Evolutionary conservation across 2,113 vertebrate genomes (phyloP), one percentile per base, ranked within the genome.

Genomic region (Dermatemys mawii): DNA sequence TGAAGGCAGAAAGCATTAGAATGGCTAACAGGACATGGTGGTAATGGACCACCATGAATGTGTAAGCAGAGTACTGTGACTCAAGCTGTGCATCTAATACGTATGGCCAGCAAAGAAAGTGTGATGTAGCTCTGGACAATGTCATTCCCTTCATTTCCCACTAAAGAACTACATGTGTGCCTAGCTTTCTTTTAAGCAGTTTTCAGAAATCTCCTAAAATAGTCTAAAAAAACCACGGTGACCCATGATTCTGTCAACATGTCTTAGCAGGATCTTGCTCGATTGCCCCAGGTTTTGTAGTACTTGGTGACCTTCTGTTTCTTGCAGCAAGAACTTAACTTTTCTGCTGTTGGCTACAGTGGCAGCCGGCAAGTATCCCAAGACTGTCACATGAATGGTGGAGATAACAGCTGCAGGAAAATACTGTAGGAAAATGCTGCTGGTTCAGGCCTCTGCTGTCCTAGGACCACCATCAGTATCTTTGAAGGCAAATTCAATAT

Each of bases 291-390:
- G 63, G 81, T 84, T 67, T 32, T 89, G 32, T 85, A 35, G n/a
- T 92, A 83, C 95, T 92, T 90, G 27, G n/a, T 93, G 85, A 94
- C 88, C 63, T 94, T 93, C 90, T 93, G 80, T 92, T 95, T 96
- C 81, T 88, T 67, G 53, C 46, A 60, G 49, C 73, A 78, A 84
- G 51, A 95, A 96, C 80, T 57, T 13, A 46, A 8, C 81, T 91
- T 93, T 85, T 27, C 83, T 41, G 7, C 70, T 90, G 32, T 38
- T 49, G 54, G 48, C 1, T 7, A 50, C 88, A 73, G 35, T 88
- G 78, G 38, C 9, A 10, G 16, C 75, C 55, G 54, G 67, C 78
- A 90, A 89, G 81, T 27, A 67, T 76, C 75, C 86, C 67, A 70
- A 17, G 87, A 70, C 50, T 38, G 60, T 81, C 44, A 78, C 6